A percentile compares a stretch with the other conserved stretches of the same genome.
Conservation (phyloP, 2,888 invertebrate species). For the Drosophila helvetica region DNA sequence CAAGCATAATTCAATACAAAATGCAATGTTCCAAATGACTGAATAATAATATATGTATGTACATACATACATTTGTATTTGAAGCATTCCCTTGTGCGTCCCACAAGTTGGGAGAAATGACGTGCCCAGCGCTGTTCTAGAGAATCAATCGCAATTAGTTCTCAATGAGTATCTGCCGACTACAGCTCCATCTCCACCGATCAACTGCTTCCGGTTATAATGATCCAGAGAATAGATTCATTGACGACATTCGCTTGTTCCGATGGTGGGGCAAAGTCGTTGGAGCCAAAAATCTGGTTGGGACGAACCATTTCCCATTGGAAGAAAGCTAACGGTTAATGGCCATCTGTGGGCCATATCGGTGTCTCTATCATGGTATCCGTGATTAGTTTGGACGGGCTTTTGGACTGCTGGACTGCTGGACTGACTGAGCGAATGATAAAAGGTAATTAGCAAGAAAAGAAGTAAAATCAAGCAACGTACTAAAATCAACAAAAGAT, state of each 20-base stretch:
- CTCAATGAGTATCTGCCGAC: background rate
- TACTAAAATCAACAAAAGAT: constrained; percentile 39
- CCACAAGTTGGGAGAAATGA: too few relatives aligned
- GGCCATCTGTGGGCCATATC: constrained; percentile 38
- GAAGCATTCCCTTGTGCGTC: background rate
- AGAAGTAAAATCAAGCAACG: constrained; percentile 55
- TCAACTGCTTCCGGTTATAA: constrained; percentile 43
- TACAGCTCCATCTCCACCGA: constrained; percentile 3
- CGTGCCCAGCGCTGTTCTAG: too few relatives aligned
- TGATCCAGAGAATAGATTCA: constrained; percentile 27
- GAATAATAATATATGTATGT: too few relatives aligned
- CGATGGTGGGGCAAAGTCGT: constrained; percentile 10
- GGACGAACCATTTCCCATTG: constrained; percentile 49
- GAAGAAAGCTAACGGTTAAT: constrained; percentile 67
- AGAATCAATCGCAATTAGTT: constrained; percentile 16
- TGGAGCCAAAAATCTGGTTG: constrained; percentile 61
- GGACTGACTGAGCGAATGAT: constrained; percentile 48
- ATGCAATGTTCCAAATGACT: too few relatives aligned
- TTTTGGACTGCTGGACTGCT: background rate
- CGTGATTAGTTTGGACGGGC: constrained; percentile 56
- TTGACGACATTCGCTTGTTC: constrained; percentile 18
- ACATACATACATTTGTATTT: too few relatives aligned
- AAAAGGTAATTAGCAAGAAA: constrained; percentile 74
- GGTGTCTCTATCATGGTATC: constrained; percentile 38
- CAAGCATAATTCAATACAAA: too few relatives aligned